A percentile compares a stretch with the other conserved stretches of the same genome.
Evolutionary conservation across 2,797 vertebrate species (phyloP).

Genomic region (Eleutherodactylus coqui): DNA sequence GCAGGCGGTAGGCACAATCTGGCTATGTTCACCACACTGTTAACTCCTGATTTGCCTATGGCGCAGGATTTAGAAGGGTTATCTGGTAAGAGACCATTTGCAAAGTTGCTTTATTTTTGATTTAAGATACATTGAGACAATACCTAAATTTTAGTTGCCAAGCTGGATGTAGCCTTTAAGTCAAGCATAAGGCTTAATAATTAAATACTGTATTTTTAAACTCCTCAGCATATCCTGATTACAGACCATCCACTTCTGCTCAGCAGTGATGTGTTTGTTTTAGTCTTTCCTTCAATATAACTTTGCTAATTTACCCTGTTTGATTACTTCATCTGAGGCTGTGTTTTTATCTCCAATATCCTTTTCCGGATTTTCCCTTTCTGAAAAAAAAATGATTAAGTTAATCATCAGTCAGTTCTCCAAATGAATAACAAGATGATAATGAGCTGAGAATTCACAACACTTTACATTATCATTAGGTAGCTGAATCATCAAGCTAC

Average conservation of each 20-base stretch:
- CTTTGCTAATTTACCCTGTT: background rate
- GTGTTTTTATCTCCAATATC: conserved; percentile 49
- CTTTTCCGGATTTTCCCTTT: conserved; percentile 42
- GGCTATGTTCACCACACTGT: too few species aligned
- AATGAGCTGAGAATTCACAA: conserved; percentile 43
- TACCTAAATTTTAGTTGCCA: too few species aligned
- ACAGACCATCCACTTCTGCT: background rate
- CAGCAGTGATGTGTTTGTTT: background rate
- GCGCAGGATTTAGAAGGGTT: too few species aligned
- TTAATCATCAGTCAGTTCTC: conserved; percentile 51
- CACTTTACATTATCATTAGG: conserved; percentile 52
- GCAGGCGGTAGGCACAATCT: too few species aligned
- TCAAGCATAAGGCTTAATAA: too few species aligned
- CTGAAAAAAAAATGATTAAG: conserved; percentile 47
- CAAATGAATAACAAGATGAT: conserved; percentile 49
- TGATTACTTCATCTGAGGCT: conserved; percentile 2
- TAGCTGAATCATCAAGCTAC: conserved; percentile 43
- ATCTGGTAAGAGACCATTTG: too few species aligned
- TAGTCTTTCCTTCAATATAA: conserved; percentile 31
- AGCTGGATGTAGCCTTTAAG: background rate
- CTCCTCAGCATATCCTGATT: background rate
- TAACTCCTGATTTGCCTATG: too few species aligned
- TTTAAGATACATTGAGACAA: too few species aligned
- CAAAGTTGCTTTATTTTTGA: too few species aligned
- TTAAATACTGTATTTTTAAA: background rate